phyloP scores from a whole-genome alignment of 2,888 invertebrate genomes.

The Scelioninae gen. 1 region DNA sequence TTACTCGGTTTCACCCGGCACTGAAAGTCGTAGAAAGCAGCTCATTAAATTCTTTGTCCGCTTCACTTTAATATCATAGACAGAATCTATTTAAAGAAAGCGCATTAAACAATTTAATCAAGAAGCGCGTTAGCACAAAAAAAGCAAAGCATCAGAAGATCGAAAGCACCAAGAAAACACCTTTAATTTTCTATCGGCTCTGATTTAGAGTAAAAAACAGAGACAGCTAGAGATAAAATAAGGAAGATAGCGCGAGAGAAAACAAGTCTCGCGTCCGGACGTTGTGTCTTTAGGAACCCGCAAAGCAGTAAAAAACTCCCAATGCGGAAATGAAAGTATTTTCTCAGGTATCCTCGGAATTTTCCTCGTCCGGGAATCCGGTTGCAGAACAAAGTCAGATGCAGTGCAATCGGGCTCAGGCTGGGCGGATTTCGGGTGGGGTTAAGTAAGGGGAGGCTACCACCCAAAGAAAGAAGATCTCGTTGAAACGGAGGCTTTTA shows the following conservation, averaged over 20 bases:
- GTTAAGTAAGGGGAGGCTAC: background rate
- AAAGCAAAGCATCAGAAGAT: background rate
- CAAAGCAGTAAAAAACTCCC: constrained; percentile 43
- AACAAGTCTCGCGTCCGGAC: too few relatives aligned
- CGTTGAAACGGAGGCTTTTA: constrained; percentile 30
- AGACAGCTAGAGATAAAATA: background rate
- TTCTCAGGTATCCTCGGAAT: constrained; percentile 47
- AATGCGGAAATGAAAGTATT: constrained; percentile 47
- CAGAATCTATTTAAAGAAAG: too few relatives aligned
- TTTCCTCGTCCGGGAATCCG: constrained; percentile 19
- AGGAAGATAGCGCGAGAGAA: too few relatives aligned
- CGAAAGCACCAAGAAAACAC: background rate
- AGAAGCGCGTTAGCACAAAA: background rate
- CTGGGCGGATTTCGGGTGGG: background rate
- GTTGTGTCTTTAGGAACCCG: constrained; percentile 24
- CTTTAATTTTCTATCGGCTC: constrained; percentile 23
- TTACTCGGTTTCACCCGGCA: too few relatives aligned
- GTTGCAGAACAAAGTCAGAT: constrained; percentile 3
- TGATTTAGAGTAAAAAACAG: constrained; percentile 13
- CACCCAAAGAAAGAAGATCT: constrained; percentile 29
- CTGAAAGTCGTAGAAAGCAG: too few relatives aligned
- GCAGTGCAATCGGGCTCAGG: background rate
- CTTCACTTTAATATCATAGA: too few relatives aligned
- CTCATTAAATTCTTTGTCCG: too few relatives aligned
- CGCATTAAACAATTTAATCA: constrained; percentile 5